Base-by-base conservation (phyloP, 2,797 vertebrate genomes). In the Chanos chanos region DNA sequence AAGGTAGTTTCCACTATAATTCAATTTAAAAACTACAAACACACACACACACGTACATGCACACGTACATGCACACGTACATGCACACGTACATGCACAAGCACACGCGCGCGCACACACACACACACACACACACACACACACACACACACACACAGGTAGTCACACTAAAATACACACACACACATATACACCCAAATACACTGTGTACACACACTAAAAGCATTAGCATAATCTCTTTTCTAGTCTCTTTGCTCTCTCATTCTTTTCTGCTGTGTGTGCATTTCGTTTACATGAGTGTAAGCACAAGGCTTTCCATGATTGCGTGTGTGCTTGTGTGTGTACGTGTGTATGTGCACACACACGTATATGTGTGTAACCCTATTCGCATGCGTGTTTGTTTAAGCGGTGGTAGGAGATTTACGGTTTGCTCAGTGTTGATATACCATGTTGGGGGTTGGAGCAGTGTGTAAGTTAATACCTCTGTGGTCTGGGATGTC, bases 391-490 rank as follows among this genome's bases (percentile, higher is more conserved):
- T n/a, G n/a, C 33, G 10, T 33, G 31, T 9, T 28, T 37, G 34
- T 5, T n/a, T 36, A 50, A 40, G 34, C 21, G 7, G 36, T 34
- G 61, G 34, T 61, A 30, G 27, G 40, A 61, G 53, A 57, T n/a
- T n/a, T n/a, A n/a, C n/a, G n/a, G n/a, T n/a, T n/a, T n/a, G n/a
- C n/a, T n/a, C n/a, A n/a, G n/a, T n/a, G n/a, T n/a, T n/a, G n/a
- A n/a, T n/a, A n/a, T n/a, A n/a, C n/a, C n/a, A n/a, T n/a, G 41
- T 53, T 69, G 2, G 28, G 61, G 71, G 71, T 73, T 54, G 62
- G 41, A 27, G 64, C 54, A 61, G 61, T 63, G 54, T 54, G 30
- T 47, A 39, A 62, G 62, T 66, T 66, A 69, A 69, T 73, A 62
- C 62, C 53, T 62, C 66, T 66, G 57, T 66, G 66, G 45, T 62